These are phyloP conservation scores for Drosophila prostipennis DNA, from an alignment of 2,888 invertebrate species.

Conservation along the genomic window DNA sequence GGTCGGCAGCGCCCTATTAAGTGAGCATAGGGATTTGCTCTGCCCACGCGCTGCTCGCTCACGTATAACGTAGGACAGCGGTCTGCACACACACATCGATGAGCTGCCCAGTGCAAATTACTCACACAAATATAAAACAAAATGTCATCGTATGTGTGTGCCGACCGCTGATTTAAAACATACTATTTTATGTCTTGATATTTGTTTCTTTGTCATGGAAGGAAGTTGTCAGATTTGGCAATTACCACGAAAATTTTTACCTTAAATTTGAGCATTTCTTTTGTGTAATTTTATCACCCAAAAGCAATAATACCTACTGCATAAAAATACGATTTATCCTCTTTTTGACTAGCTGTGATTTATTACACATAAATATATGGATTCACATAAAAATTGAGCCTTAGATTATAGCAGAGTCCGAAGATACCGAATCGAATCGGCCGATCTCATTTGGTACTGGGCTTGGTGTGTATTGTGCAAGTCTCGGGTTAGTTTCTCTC, in stretches of 20 bases:
- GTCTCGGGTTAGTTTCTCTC: conserved; percentile 66
- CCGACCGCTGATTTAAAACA: too few relatives aligned
- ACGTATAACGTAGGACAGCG: too few relatives aligned
- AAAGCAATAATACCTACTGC: not conserved
- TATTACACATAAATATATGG: conserved; percentile 67
- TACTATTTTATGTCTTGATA: not conserved
- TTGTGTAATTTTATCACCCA: not conserved
- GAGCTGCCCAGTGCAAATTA: too few relatives aligned
- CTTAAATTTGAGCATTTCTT: too few relatives aligned
- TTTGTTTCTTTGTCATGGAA: not conserved
- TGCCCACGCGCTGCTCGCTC: too few relatives aligned
- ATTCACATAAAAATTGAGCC: conserved; percentile 75
- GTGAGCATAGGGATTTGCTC: too few relatives aligned
- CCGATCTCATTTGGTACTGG: conserved; percentile 40
- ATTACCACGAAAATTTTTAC: not conserved
- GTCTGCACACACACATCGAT: too few relatives aligned
- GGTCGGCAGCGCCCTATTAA: too few relatives aligned
- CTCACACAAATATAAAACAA: too few relatives aligned
- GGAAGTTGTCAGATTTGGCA: not conserved
- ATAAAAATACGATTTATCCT: not conserved
- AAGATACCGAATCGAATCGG: conserved; percentile 24
- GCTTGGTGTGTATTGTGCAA: conserved; percentile 41
- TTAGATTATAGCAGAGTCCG: conserved; percentile 38
- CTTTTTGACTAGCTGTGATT: conserved; percentile 69
- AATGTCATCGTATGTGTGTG: too few relatives aligned